phyloP scores from a whole-genome alignment of 2,888 invertebrate species.

The Deilephila elpenor region DNA sequence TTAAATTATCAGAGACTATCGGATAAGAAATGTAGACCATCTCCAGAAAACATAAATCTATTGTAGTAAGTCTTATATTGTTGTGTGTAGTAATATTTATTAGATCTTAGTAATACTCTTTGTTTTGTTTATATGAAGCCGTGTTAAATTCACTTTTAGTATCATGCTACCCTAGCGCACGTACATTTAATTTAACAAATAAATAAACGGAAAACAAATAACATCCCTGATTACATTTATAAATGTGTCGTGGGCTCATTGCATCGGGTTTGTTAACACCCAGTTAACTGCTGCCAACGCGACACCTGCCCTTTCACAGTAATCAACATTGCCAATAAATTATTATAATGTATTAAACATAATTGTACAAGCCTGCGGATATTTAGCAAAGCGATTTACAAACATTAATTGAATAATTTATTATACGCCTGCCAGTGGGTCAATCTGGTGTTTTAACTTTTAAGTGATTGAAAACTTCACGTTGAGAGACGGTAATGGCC shows the following conservation, averaged over 20 bases:
- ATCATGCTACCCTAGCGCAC: too few species aligned
- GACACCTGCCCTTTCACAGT: slow-evolving; percentile 61
- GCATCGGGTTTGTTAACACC: slow-evolving; percentile 48
- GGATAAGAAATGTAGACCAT: too few species aligned
- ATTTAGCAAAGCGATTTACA: slow-evolving; percentile 40
- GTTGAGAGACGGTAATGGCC: not conserved
- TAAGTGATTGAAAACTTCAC: slow-evolving; percentile 2
- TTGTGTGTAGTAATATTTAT: too few species aligned
- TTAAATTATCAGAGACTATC: too few species aligned
- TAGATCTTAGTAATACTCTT: too few species aligned
- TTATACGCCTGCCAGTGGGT: slow-evolving; percentile 13
- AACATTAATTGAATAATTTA: slow-evolving; percentile 41
- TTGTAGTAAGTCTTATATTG: too few species aligned
- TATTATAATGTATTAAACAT: slow-evolving; percentile 58
- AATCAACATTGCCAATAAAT: slow-evolving; percentile 63
- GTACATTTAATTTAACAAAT: too few species aligned
- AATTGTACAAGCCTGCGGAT: slow-evolving; percentile 55
- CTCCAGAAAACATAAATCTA: too few species aligned
- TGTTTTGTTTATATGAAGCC: too few species aligned
- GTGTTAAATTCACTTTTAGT: too few species aligned
- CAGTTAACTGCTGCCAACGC: slow-evolving; percentile 51
- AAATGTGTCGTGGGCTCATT: slow-evolving; percentile 25
- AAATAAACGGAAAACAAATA: too few species aligned
- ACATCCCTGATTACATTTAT: slow-evolving; percentile 37
- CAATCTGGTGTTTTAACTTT: slow-evolving; percentile 15